phyloP scores from a whole-genome alignment of 2,888 invertebrate species.

The Stomorhina lunata region DNA sequence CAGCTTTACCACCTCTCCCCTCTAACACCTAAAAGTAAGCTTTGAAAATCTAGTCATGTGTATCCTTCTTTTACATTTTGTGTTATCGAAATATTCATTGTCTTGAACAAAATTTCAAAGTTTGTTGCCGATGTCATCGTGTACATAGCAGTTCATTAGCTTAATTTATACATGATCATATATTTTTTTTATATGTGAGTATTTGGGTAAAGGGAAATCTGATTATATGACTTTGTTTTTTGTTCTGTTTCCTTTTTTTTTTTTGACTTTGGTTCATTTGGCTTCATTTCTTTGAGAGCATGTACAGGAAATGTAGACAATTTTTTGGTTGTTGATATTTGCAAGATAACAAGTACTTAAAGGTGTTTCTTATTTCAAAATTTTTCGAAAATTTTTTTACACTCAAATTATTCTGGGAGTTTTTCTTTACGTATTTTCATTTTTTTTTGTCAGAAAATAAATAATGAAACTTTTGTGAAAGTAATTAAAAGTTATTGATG shows the following conservation, averaged over 20 bases:
- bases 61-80: not conserved
- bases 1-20: not conserved
- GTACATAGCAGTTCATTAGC: conserved; percentile 73
- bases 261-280: not conserved
- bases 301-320: conserved; percentile 30
- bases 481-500: conserved; percentile 24
- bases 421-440: no score
- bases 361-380: not conserved
- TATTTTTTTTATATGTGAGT: no score
- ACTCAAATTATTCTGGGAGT: not conserved
- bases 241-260: not conserved
- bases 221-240: conserved; percentile 27
- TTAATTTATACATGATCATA: conserved; percentile 77
- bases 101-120: not conserved
- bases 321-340: not conserved
- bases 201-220: conserved; percentile 67
- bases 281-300: conserved; percentile 8
- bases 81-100: conserved; percentile 51
- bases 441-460: not conserved
- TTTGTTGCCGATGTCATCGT: conserved; percentile 23
- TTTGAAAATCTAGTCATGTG: conserved; percentile 19
- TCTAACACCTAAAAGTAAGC: not conserved
- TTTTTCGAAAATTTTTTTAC: not conserved
- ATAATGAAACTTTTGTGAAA: conserved; percentile 19
- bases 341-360: not conserved